phyloP scores from a whole-genome alignment of 2,888 invertebrate genomes.

The Atethmia centrago region DNA sequence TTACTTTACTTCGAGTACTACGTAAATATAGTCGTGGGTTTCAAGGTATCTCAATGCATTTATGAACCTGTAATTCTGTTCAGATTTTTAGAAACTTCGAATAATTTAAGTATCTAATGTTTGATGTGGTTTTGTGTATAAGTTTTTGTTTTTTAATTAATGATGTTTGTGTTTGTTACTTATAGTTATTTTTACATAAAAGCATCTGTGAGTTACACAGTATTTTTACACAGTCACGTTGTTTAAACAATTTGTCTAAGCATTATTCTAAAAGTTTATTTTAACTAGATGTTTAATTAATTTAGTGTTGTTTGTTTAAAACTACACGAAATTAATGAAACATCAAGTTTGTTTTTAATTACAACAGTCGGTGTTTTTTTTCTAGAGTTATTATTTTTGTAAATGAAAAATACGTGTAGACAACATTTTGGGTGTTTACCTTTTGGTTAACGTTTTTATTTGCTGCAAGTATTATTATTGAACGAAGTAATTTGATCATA shows the following conservation, averaged over 20 bases:
- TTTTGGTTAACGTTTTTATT: not conserved
- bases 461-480: not conserved
- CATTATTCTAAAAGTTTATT: too few relatives aligned
- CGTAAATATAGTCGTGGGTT: not conserved
- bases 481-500: too few relatives aligned
- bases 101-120: not conserved
- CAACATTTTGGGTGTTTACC: not conserved
- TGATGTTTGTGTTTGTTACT: not conserved
- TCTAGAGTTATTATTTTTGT: constrained; percentile 7
- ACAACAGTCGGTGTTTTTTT: not conserved
- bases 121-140: not conserved
- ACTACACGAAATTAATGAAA: constrained; percentile 26
- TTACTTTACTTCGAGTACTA: not conserved
- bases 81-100: not conserved
- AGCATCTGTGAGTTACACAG: not conserved
- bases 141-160: not conserved
- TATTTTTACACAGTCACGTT: not conserved
- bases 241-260: constrained; percentile 15
- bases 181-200: not conserved
- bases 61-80: not conserved
- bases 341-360: constrained; percentile 37
- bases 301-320: too few relatives aligned
- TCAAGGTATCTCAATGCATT: not conserved
- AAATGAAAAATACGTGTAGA: not conserved
- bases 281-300: too few relatives aligned